phyloP scores from a whole-genome alignment of 2,888 invertebrate species.

The Lissocephala sabroskyi region DNA sequence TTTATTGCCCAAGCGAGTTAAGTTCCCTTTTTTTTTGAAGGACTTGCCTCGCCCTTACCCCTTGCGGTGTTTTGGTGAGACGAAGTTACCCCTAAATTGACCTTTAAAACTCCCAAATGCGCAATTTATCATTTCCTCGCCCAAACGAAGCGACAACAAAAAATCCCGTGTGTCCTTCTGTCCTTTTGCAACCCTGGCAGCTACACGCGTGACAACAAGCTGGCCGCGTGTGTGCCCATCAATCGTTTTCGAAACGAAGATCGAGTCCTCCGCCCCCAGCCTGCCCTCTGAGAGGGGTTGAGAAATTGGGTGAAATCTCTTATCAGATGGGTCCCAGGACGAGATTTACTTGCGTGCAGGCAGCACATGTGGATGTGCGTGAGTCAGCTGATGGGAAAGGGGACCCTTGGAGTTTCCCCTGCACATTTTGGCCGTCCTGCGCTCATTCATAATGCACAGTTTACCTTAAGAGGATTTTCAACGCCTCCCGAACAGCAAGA shows the following conservation, averaged over 20 bases:
- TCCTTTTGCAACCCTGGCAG: no score
- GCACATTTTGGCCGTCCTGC: no score
- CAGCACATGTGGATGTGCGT: constrained; percentile 7
- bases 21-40: no score
- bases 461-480: constrained; percentile 62
- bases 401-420: no score
- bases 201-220: neutral
- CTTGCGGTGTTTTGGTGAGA: constrained; percentile 19
- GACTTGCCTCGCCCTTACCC: constrained; percentile 4
- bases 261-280: no score
- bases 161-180: no score
- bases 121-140: constrained; percentile 70
- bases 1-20: constrained; percentile 35
- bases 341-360: constrained; percentile 44
- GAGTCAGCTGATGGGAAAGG: no score
- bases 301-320: no score
- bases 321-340: constrained; percentile 55
- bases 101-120: constrained; percentile 71
- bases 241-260: constrained; percentile 54
- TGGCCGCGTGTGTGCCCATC: constrained; percentile 33
- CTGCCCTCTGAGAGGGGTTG: constrained; percentile 39
- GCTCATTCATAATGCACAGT: constrained; percentile 61
- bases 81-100: constrained; percentile 69
- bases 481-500: constrained; percentile 40
- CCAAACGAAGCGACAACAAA: constrained; percentile 10